Conservation (phyloP, 2,113 vertebrate genomes). For the Gallinago undulata region DNA sequence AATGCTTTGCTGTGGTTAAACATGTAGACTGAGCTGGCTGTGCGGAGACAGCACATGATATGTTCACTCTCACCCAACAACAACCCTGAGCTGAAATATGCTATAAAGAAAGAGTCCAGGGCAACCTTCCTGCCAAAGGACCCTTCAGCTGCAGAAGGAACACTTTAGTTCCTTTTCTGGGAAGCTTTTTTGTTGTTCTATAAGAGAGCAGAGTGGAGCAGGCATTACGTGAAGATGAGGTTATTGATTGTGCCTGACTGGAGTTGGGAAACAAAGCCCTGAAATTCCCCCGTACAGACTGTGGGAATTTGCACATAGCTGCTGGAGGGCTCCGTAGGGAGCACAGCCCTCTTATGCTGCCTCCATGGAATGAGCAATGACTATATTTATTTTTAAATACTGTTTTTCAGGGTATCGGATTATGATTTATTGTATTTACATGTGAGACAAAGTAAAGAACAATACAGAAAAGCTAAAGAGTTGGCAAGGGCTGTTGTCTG, state of each 20-base stretch:
- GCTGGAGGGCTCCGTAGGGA: not conserved
- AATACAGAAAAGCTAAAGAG: not conserved
- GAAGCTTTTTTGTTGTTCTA: not conserved
- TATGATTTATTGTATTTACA: not conserved
- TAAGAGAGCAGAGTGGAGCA: not conserved
- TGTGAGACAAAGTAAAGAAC: not conserved
- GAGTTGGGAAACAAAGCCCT: rapidly evolving
- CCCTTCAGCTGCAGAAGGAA: not conserved
- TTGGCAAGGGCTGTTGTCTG: not conserved
- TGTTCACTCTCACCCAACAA: not conserved
- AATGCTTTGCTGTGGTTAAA: not conserved
- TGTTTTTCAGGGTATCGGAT: not conserved
- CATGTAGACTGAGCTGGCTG: not conserved
- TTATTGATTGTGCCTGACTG: not conserved
- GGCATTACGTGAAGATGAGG: not conserved
- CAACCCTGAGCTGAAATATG: not conserved
- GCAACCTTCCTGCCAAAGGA: not conserved
- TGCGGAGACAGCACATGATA: not conserved
- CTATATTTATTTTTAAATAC: not conserved
- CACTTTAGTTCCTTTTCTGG: not conserved
- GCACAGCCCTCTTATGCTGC: not conserved
- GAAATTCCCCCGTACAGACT: rapidly evolving
- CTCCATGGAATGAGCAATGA: not conserved
- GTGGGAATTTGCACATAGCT: not conserved
- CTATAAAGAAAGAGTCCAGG: not conserved